A percentile compares a stretch with the other conserved stretches of the same genome.
These are phyloP conservation scores for Peromyscus californicus DNA, from an alignment of 2,113 vertebrate genomes.

Conservation along the genomic window DNA sequence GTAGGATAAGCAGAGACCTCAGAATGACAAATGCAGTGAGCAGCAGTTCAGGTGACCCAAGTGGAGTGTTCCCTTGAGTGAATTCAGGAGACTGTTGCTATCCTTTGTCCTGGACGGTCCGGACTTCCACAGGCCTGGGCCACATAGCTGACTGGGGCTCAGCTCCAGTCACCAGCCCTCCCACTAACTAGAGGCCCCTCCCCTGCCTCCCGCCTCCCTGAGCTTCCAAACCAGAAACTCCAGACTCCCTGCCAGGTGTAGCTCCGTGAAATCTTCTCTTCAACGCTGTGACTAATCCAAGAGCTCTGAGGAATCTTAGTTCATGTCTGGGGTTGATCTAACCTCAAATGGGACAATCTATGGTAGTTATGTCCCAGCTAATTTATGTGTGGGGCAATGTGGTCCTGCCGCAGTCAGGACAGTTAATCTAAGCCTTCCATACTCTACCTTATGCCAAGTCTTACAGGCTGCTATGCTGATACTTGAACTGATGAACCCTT, in stretches of 20 bases:
- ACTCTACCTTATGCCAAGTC: neutral
- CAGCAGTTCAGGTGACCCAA: neutral
- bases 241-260: slow-evolving; percentile 72
- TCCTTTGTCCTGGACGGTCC: neutral
- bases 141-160: slow-evolving; percentile 44
- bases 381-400: slow-evolving; percentile 39
- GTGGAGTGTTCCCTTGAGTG: neutral
- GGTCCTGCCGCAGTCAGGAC: slow-evolving; percentile 18
- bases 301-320: neutral
- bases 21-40: neutral
- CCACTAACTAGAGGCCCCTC: slow-evolving; percentile 57
- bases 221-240: slow-evolving; percentile 80
- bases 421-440: slow-evolving; percentile 48
- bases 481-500: slow-evolving; percentile 62
- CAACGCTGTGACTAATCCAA: slow-evolving; percentile 64
- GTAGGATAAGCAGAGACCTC: neutral
- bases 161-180: slow-evolving; percentile 48
- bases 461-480: slow-evolving; percentile 25
- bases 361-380: neutral
- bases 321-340: slow-evolving; percentile 19
- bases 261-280: slow-evolving; percentile 58
- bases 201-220: slow-evolving; percentile 61
- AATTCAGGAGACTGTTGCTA: slow-evolving; percentile 10
- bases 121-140: neutral
- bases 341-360: neutral